Conservation (phyloP, 37 sponge, comb jelly and placozoan species). For the Theonella swinhoei region DNA sequence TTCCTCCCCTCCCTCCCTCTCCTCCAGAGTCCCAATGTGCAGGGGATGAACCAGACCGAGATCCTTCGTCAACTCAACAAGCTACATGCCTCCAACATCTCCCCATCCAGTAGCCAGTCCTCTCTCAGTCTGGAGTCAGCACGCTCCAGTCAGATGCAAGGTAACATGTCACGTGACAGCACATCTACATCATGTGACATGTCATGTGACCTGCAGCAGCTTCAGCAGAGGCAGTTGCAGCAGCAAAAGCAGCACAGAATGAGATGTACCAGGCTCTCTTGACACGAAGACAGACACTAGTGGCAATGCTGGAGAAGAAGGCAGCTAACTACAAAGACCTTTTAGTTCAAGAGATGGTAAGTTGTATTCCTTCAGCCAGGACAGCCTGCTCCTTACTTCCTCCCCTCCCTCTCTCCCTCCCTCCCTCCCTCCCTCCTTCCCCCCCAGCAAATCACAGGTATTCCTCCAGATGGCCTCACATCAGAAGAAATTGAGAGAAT, state of each 20-base stretch:
- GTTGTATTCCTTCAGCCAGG: no score
- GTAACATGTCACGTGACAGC: conserved; percentile 4
- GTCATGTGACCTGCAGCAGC: no score
- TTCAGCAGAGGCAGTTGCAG: conserved; percentile 66
- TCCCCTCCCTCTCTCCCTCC: background rate
- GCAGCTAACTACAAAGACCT: conserved; percentile 64
- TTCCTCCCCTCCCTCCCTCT: background rate
- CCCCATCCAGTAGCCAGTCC: conserved; percentile 59
- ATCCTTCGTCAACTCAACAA: conserved; percentile 51
- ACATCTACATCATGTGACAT: no score
- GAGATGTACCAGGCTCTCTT: conserved; percentile 60
- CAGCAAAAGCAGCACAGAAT: conserved; percentile 68
- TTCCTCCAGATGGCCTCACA: conserved; percentile 76
- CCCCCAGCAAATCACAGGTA: conserved; percentile 70
- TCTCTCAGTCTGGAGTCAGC: conserved; percentile 60
- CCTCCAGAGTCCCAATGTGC: conserved; percentile 13
- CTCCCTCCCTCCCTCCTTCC: background rate
- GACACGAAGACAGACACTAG: conserved; percentile 30
- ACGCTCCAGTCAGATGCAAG: conserved; percentile 50
- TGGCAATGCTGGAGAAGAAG: conserved; percentile 51
- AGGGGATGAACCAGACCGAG: conserved; percentile 44
- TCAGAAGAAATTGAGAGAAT: conserved; percentile 67
- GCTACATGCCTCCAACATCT: conserved; percentile 41
- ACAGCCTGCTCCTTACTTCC: background rate
- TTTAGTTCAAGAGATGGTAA: conserved; percentile 76